These are phyloP conservation scores for Zaprionus vittiger DNA, from an alignment of 1,140 invertebrate genomes.

Conservation along the genomic window DNA sequence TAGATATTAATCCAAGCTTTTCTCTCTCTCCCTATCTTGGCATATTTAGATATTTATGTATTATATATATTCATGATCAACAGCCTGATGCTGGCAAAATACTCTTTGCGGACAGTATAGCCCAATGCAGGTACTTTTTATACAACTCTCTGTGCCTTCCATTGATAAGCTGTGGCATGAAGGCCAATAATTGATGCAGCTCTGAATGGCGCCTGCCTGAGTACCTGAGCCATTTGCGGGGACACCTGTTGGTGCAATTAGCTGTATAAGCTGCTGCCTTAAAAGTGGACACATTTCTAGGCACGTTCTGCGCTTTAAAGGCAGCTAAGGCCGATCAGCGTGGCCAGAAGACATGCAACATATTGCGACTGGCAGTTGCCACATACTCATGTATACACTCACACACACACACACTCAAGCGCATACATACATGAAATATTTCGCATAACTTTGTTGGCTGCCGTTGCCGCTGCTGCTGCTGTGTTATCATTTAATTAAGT, in stretches of 20 bases:
- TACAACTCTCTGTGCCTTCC: background rate
- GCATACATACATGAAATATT: constrained; percentile 51
- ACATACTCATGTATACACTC: constrained; percentile 12
- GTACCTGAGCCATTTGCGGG: constrained; percentile 21
- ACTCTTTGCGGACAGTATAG: background rate
- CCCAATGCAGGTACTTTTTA: background rate
- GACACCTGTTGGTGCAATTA: constrained; percentile 45
- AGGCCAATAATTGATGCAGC: constrained; percentile 31
- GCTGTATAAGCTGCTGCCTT: constrained; percentile 12
- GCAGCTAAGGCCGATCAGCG: constrained; percentile 6
- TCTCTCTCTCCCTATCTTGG: too few species aligned
- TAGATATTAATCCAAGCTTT: too few species aligned
- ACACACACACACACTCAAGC: background rate
- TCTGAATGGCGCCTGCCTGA: constrained; percentile 12
- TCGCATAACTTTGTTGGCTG: constrained; percentile 70
- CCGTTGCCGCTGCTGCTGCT: constrained; percentile 51
- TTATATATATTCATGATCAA: background rate
- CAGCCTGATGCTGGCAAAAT: background rate
- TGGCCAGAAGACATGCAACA: background rate
- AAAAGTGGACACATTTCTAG: constrained; percentile 6
- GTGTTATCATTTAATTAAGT: constrained; percentile 81
- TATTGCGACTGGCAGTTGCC: constrained; percentile 3
- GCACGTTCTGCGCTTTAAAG: constrained; percentile 9
- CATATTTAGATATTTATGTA: background rate
- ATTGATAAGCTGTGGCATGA: constrained; percentile 36